Base-by-base conservation (phyloP, 2,797 vertebrate genomes). In the Eptatretus atami region DNA sequence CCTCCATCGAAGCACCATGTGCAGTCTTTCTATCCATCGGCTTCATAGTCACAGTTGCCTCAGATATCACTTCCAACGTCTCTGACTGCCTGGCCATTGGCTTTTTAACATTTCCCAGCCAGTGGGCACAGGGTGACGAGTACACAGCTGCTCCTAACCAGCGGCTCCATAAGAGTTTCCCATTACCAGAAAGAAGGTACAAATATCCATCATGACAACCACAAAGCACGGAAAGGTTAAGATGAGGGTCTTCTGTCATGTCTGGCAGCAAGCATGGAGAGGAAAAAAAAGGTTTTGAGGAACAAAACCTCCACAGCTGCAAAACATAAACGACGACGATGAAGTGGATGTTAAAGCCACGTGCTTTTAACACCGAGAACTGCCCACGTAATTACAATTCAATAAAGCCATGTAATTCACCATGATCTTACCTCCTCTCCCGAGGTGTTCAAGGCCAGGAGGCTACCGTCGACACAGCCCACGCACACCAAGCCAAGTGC, bases 271-370 rank as follows among this genome's bases (percentile, higher is more conserved):
- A 63, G 66, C 84, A 86, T 0, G 83, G 84, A 2, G 87, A 90
- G 13, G 88, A 95, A 77, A 98, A 98, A 67, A 98, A 76, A 0
- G 92, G 82, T 11, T 79, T 88, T 15, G 72, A 68, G 2, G 85
- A 81, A 64, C 71, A 60, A 68, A 84, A 82, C 57, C 79, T 73
- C 92, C 92, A 95, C 66, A 81, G 71, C 92, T 98, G 70, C 31
- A 72, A 64, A 69, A 2, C 53, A 3, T 19, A 19, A 19, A 19
- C 19, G 65, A 54, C n/a, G 6, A 63, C 10, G 64, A 53, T 15
- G 66, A 25, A 66, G 53, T 25, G 10, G n/a, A 52, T 52, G 53
- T 55, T 14, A 9, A 65, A n/a, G n/a, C 11, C 54, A 9, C n/a
- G 25, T 52, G 12, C 15, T 24, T 55, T 2, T n/a, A n/a, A 12